These are phyloP conservation scores for Bombus superbus DNA, from an alignment of 1,140 invertebrate genomes.

Conservation along the genomic window DNA sequence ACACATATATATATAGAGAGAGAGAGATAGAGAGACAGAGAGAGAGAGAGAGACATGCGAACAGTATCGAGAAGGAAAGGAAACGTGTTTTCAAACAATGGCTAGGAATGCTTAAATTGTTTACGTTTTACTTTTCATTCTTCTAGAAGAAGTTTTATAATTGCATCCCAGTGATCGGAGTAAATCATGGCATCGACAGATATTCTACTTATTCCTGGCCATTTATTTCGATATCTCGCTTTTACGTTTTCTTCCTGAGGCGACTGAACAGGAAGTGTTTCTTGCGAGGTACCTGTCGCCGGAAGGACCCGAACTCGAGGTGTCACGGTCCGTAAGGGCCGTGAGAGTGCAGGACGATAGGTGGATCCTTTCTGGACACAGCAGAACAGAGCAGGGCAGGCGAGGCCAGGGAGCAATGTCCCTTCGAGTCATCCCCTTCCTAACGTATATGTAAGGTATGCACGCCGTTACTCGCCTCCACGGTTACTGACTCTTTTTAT, in stretches of 20 bases:
- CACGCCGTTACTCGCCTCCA: conserved; percentile 78
- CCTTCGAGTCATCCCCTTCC: conserved; percentile 79
- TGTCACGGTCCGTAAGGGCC: conserved; percentile 64
- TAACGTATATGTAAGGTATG: conserved; percentile 76
- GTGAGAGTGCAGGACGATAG: conserved; percentile 67
- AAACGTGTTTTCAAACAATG: neutral
- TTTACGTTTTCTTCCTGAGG: neutral
- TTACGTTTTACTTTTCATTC: neutral
- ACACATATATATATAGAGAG: conserved; percentile 11
- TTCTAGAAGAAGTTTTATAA: neutral
- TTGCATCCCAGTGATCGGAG: neutral
- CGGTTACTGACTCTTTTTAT: conserved; percentile 69
- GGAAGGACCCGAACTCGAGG: conserved; percentile 56
- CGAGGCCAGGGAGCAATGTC: conserved; percentile 79
- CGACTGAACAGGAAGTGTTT: conserved; percentile 34
- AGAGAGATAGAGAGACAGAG: too few species aligned
- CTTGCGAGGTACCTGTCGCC: conserved; percentile 48
- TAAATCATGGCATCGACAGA: conserved; percentile 30
- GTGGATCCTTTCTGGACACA: conserved; percentile 67
- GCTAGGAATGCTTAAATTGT: too few species aligned
- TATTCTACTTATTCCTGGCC: neutral
- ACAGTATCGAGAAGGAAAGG: neutral
- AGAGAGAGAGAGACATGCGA: too few species aligned
- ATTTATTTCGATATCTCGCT: conserved; percentile 16
- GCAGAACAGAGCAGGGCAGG: conserved; percentile 66